phyloP scores from a whole-genome alignment of 2,888 invertebrate genomes.

The Cosmorhoe ocellata region DNA sequence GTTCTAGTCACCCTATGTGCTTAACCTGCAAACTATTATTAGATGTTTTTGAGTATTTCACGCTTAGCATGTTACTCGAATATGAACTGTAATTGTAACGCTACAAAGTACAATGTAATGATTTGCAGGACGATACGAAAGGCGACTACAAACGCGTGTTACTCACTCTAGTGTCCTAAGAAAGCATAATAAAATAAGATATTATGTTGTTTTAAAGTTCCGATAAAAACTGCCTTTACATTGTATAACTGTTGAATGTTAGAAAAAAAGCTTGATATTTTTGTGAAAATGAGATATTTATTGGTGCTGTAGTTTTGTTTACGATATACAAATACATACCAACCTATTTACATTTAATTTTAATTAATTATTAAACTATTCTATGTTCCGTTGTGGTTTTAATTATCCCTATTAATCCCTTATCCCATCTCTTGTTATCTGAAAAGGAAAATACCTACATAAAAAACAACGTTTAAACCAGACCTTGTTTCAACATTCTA shows the following conservation, averaged over 20 bases:
- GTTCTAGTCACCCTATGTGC: constrained; percentile 83
- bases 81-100: constrained; percentile 34
- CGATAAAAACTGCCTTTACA: constrained; percentile 70
- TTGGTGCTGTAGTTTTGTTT: constrained; percentile 81
- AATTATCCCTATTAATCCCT: constrained; percentile 59
- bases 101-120: constrained; percentile 66
- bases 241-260: constrained; percentile 72
- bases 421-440: constrained; percentile 78
- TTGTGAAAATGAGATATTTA: constrained; percentile 80
- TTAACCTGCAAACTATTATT: constrained; percentile 69
- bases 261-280: constrained; percentile 76
- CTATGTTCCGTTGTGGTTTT: constrained; percentile 62
- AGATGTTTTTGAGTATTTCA: constrained; percentile 54
- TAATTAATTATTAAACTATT: constrained; percentile 52
- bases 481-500: too few relatives aligned
- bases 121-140: constrained; percentile 86
- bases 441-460: constrained; percentile 41
- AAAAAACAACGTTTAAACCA: too few relatives aligned
- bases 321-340: constrained; percentile 62
- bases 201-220: constrained; percentile 51
- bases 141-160: constrained; percentile 87
- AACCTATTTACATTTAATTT: constrained; percentile 68
- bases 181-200: constrained; percentile 63
- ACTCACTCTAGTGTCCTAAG: constrained; percentile 79
- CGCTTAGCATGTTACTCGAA: constrained; percentile 57